Conservation (phyloP, 2,888 invertebrate genomes). For the Trachelus stipa region DNA sequence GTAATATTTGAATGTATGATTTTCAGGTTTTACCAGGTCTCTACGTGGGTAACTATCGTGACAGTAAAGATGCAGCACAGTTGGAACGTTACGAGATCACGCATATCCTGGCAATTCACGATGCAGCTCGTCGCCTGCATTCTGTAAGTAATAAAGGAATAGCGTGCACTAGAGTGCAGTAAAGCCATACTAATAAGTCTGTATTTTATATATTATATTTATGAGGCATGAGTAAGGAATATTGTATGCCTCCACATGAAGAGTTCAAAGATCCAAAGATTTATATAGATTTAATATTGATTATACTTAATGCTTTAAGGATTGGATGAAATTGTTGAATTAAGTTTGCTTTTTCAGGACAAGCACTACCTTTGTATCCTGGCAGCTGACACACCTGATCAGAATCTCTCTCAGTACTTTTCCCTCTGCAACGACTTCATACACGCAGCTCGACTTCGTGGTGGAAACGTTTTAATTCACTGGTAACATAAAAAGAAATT, state of each 20-base stretch:
- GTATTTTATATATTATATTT: no score
- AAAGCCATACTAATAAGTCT: no score
- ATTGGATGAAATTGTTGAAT: no score
- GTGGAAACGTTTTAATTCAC: slow-evolving; percentile 93
- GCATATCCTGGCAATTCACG: slow-evolving; percentile 95
- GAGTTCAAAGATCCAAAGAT: no score
- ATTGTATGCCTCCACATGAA: no score
- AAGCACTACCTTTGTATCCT: slow-evolving; percentile 95
- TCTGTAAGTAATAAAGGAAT: slow-evolving; percentile 73
- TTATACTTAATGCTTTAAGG: no score
- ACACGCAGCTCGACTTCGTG: slow-evolving; percentile 88
- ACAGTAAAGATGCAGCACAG: slow-evolving; percentile 92
- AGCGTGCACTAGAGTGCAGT: no score
- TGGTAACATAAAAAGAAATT: slow-evolving; percentile 73
- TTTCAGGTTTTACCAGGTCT: slow-evolving; percentile 91
- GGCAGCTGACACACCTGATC: slow-evolving; percentile 95
- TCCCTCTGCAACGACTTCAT: slow-evolving; percentile 96
- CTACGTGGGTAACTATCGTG: slow-evolving; percentile 95
- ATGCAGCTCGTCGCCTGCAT: slow-evolving; percentile 88
- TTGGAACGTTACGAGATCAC: slow-evolving; percentile 91
- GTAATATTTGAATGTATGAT: slow-evolving; percentile 18
- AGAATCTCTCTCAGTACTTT: slow-evolving; percentile 94
- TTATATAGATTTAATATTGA: no score
- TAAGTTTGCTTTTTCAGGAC: slow-evolving; percentile 76
- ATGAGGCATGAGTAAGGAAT: no score